Percentiles rank a stretch among this genome's conserved stretches.
These are phyloP conservation scores for Corythornis madagascariensis DNA, from an alignment of 2,113 vertebrate species.

Conservation along the genomic window DNA sequence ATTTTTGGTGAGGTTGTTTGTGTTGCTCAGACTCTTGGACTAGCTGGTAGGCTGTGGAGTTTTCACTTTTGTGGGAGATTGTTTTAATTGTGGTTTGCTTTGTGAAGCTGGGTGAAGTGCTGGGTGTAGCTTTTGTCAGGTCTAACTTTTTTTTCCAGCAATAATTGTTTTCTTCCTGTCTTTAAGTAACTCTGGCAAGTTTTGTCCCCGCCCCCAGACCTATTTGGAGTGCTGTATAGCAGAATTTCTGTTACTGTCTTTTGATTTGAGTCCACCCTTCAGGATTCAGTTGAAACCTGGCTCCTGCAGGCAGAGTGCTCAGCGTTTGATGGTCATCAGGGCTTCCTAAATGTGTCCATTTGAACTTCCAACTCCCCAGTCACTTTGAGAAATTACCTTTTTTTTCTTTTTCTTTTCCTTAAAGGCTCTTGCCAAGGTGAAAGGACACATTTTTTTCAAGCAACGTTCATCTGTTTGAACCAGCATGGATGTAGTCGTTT, in stretches of 20 bases:
- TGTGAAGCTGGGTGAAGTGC: neutral
- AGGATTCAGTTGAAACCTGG: neutral
- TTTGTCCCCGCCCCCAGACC: neutral
- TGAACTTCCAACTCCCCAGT: neutral
- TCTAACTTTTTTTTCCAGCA: neutral
- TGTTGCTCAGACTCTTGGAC: neutral
- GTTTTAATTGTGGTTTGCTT: slow-evolving; percentile 15
- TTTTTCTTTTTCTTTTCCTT: neutral
- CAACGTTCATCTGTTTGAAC: neutral
- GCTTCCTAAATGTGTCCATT: neutral
- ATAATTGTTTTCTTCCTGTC: slow-evolving; percentile 20
- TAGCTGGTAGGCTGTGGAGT: neutral
- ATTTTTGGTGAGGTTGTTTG: neutral
- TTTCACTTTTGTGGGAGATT: neutral
- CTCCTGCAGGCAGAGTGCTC: neutral
- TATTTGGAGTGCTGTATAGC: neutral
- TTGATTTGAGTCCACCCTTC: neutral
- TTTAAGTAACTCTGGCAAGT: neutral
- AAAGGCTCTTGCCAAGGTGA: slow-evolving; percentile 4
- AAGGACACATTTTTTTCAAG: neutral
- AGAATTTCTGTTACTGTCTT: neutral
- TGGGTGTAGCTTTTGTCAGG: slow-evolving; percentile 20
- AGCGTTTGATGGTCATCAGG: neutral
- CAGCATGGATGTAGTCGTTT: neutral
- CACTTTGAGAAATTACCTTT: neutral